Evolutionary conservation across 2,888 invertebrate species (phyloP).

Genomic region (Halictus quadricinctus): DNA sequence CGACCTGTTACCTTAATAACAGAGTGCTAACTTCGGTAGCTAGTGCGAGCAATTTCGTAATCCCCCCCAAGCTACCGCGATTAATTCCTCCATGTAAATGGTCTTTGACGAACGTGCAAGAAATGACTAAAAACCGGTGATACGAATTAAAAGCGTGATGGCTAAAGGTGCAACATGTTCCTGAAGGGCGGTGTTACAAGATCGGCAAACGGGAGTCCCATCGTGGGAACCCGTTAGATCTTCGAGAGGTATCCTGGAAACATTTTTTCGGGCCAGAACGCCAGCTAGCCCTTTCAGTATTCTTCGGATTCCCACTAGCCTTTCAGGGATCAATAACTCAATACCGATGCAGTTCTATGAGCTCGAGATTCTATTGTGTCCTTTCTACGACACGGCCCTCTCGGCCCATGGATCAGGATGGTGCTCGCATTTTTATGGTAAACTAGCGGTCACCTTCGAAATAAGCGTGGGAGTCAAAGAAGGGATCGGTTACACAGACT

Average conservation of each 20-base stretch:
- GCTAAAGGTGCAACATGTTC: not conserved
- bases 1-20: conserved; percentile 65
- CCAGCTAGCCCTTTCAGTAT: conserved; percentile 65
- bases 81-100: conserved; percentile 28
- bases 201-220: conserved; percentile 22
- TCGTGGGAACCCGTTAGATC: conserved; percentile 75
- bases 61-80: conserved; percentile 43
- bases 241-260: conserved; percentile 38
- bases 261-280: conserved; percentile 58
- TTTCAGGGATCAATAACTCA: conserved; percentile 77
- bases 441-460: conserved; percentile 75
- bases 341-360: conserved; percentile 71
- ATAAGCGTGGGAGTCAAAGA: conserved; percentile 80
- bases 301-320: conserved; percentile 70
- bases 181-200: not conserved
- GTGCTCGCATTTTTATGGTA: conserved; percentile 76
- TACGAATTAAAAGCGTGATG: not conserved
- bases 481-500: conserved; percentile 72
- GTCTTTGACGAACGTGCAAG: not conserved
- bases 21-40: conserved; percentile 64
- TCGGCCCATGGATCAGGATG: conserved; percentile 66
- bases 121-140: not conserved
- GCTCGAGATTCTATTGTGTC: conserved; percentile 66
- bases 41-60: conserved; percentile 56
- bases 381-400: conserved; percentile 53